A percentile compares a stretch with the other conserved stretches of the same genome.
Conservation (phyloP, 2,797 vertebrate species). For the Parauchenoglanis ngamensis region DNA sequence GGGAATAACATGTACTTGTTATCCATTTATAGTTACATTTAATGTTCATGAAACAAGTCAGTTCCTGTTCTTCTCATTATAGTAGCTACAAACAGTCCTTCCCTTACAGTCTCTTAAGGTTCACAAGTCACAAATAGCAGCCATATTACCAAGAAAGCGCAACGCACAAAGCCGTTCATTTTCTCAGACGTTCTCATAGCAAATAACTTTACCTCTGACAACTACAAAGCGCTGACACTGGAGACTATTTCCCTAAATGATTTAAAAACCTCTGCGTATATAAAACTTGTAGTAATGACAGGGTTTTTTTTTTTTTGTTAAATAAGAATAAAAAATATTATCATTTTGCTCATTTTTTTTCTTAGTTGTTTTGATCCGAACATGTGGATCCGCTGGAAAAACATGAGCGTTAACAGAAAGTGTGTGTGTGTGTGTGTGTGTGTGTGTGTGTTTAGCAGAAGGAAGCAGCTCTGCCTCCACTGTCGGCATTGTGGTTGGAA, state of each 20-base stretch:
- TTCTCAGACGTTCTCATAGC: background rate
- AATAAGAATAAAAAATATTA: no score
- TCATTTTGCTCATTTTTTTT: no score
- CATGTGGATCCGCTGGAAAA: no score
- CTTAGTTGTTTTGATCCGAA: no score
- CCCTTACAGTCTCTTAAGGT: background rate
- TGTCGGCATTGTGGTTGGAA: slow-evolving; percentile 34
- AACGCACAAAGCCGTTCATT: background rate
- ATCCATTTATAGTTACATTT: background rate
- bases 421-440: slow-evolving; percentile 25
- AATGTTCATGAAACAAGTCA: background rate
- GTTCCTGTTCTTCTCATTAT: background rate
- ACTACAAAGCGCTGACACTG: background rate
- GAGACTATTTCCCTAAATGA: background rate
- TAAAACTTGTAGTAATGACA: background rate
- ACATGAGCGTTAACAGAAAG: no score
- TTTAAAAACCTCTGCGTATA: background rate
- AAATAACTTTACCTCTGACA: background rate
- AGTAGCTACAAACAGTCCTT: background rate
- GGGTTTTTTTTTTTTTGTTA: background rate
- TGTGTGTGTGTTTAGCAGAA: slow-evolving; percentile 19
- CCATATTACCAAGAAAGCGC: background rate
- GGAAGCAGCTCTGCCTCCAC: background rate
- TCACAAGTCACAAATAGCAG: background rate
- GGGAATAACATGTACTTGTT: background rate